Evolutionary conservation across 2,113 vertebrate species (phyloP), one percentile per base, ranked within the genome.

Genomic region (Podiceps cristatus): DNA sequence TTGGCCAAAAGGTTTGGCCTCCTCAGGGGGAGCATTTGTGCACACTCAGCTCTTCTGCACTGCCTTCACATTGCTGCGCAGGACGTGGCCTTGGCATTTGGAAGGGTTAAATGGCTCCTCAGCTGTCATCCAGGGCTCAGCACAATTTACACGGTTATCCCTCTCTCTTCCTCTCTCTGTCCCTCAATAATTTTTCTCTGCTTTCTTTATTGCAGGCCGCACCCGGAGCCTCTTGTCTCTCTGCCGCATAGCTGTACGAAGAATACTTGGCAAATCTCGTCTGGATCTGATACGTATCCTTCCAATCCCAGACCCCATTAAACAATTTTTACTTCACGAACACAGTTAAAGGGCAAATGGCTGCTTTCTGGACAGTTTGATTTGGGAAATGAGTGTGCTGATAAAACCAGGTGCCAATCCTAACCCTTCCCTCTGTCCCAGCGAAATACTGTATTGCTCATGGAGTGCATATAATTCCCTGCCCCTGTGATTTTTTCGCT

Each of bases 201-300:
- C 90, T 91, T 64, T 63, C 42, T 74, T 44, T 67, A 23, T 77
- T 83, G 72, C 96, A 99, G 99, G 98, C 95, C 49, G 64, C 59
- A 97, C 99, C 64, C 98, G 97, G 64, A 98, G 98, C 86, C 96
- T 99, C 97, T 98, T 98, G 56, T 96, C 98, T 62, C 81, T 99
- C 95, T 99, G 99, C 96, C 99, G 99, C n/a, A 98, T 99, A 91
- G 78, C 98, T 27, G 99, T 99, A 49, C 98, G 99, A 60, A 98
- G 97, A 96, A 88, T 96, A 7, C 98, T 99, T 77, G 99, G 99
- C 91, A 99, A 99, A 96, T 60, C 90, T n/a, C 98, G 98, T 9
- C 98, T 99, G 31, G 97, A 85, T 31, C 97, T 98, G 89, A 98
- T 99, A 64, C 97, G 97, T 8, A 97, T 88, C 5, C 98, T 99